These are phyloP conservation scores for Margaritifera margaritifera DNA, from an alignment of 2,888 invertebrate species.

Conservation along the genomic window DNA sequence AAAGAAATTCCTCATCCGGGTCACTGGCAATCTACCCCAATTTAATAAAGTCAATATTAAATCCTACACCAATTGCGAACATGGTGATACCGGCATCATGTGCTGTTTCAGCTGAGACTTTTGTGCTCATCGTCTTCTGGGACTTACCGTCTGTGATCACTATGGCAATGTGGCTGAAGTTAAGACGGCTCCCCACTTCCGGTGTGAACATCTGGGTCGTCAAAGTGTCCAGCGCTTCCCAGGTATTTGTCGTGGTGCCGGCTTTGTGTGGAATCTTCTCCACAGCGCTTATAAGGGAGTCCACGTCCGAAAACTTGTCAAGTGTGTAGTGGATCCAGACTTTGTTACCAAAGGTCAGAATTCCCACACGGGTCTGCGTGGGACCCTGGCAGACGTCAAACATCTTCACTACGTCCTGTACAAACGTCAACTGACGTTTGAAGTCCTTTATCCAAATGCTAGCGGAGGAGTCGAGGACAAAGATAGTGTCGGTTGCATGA, in stretches of 20 bases:
- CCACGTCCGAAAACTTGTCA: conserved; percentile 21
- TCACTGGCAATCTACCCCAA: conserved; percentile 50
- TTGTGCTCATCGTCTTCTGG: conserved; percentile 40
- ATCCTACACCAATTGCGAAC: conserved; percentile 61
- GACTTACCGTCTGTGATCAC: conserved; percentile 67
- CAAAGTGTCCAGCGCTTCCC: conserved; percentile 46
- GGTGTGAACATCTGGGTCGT: conserved; percentile 42
- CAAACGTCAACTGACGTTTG: conserved; percentile 49
- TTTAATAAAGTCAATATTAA: conserved; percentile 39
- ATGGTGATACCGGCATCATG: conserved; percentile 45
- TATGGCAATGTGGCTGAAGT: conserved; percentile 53
- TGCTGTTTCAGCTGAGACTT: conserved; percentile 41
- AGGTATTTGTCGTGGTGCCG: conserved; percentile 52
- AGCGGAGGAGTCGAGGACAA: conserved; percentile 54
- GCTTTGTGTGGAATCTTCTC: conserved; percentile 31
- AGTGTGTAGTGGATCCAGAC: conserved; percentile 43
- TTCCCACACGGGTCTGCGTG: conserved; percentile 46
- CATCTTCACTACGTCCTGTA: conserved; percentile 41
- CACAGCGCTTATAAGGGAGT: conserved; percentile 31
- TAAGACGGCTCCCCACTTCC: conserved; percentile 30
- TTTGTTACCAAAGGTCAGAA: conserved; percentile 52
- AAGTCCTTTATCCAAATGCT: conserved; percentile 62
- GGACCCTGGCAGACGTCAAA: conserved; percentile 50
- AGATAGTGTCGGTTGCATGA: conserved; percentile 53
- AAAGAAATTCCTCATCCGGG: conserved; percentile 44